These are phyloP conservation scores for Uropsilus gracilis DNA, from an alignment of 2,113 vertebrate species.

Conservation along the genomic window DNA sequence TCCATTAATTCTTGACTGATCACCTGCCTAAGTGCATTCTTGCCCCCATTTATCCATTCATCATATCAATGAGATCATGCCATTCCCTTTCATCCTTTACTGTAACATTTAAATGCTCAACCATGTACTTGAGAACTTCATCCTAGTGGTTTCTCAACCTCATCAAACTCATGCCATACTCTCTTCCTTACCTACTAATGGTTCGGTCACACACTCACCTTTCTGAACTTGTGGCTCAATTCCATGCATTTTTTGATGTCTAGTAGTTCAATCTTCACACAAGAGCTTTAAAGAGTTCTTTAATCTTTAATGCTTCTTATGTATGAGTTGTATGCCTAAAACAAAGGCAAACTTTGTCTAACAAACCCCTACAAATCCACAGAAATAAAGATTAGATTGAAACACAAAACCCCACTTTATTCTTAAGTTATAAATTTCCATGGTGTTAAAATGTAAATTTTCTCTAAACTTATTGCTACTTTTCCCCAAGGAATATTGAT, in stretches of 20 bases:
- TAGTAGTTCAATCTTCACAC: neutral
- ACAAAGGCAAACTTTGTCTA: neutral
- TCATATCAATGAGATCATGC: neutral
- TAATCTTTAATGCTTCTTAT: neutral
- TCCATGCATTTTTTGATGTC: neutral
- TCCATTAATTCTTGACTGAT: neutral
- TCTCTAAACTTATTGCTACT: neutral
- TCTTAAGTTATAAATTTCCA: neutral
- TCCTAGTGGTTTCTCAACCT: neutral
- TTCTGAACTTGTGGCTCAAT: neutral
- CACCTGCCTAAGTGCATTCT: neutral
- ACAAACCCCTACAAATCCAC: neutral
- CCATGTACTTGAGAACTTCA: neutral
- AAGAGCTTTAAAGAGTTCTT: conserved; percentile 14
- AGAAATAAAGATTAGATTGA: conserved; percentile 26
- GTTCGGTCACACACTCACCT: neutral
- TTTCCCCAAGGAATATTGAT: conserved; percentile 15
- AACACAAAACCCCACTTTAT: neutral
- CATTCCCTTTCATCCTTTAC: neutral
- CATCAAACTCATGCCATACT: neutral
- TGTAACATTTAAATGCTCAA: conserved; percentile 26
- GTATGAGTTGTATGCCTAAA: neutral
- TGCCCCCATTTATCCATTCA: neutral
- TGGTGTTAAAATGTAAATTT: neutral
- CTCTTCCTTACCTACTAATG: neutral